These are phyloP conservation scores for Stenoptilia bipunctidactyla DNA, from an alignment of 2,888 invertebrate species.

Conservation along the genomic window DNA sequence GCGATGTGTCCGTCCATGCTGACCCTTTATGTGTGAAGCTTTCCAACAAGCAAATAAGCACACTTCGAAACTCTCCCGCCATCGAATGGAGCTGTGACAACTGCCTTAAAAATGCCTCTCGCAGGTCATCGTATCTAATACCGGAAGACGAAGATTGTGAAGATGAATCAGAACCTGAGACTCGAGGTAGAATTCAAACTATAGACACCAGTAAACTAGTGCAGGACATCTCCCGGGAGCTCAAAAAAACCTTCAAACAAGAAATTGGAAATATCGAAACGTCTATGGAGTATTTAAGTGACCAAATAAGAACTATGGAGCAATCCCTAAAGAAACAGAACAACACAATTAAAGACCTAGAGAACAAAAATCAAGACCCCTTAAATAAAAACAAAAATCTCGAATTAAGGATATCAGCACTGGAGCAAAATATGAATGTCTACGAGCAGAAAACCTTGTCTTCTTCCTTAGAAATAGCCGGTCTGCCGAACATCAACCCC, in stretches of 20 bases:
- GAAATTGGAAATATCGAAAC: not conserved
- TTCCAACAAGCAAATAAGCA: constrained; percentile 14
- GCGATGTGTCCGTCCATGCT: constrained; percentile 14
- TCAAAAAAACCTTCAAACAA: constrained; percentile 12
- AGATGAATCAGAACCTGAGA: constrained; percentile 3
- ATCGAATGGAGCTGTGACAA: constrained; percentile 17
- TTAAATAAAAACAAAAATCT: constrained; percentile 17
- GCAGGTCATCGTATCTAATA: constrained; percentile 11
- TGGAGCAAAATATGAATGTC: constrained; percentile 10
- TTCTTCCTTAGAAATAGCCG: constrained; percentile 8
- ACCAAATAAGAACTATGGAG: constrained; percentile 15
- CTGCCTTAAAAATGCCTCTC: constrained; percentile 8
- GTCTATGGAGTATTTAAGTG: constrained; percentile 10
- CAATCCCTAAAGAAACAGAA: constrained; percentile 14
- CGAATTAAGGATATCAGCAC: constrained; percentile 1
- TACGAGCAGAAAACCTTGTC: constrained; percentile 14
- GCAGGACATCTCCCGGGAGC: constrained; percentile 13
- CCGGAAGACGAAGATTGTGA: constrained; percentile 12
- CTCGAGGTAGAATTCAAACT: not conserved
- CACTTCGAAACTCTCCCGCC: constrained; percentile 11
- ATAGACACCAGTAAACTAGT: constrained; percentile 13
- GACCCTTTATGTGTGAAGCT: constrained; percentile 12
- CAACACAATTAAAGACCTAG: constrained; percentile 11
- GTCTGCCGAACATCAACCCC: constrained; percentile 7
- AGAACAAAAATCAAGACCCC: constrained; percentile 14